These are phyloP conservation scores for Oreochromis spilurus DNA, from an alignment of 2,113 vertebrate species.

Conservation along the genomic window DNA sequence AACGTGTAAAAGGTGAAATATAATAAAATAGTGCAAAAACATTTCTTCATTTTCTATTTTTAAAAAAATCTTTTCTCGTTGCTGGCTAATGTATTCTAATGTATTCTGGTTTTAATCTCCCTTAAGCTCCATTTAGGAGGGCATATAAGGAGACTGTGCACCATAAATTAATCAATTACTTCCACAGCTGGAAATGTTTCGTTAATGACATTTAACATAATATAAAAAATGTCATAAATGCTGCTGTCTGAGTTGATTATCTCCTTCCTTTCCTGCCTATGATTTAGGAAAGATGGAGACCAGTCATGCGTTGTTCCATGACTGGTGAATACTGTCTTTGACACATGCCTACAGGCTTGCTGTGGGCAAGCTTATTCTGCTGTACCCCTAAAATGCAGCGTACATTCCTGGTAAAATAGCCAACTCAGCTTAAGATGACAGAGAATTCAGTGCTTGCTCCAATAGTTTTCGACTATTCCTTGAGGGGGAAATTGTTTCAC, in stretches of 20 bases:
- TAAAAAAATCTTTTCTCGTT: rapidly evolving
- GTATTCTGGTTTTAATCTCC: background rate
- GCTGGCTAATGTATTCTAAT: background rate
- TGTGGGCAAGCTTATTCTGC: background rate
- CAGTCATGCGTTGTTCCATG: rapidly evolving
- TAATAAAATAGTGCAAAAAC: rapidly evolving
- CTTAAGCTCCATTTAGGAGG: background rate
- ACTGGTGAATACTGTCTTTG: background rate
- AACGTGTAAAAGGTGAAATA: rapidly evolving
- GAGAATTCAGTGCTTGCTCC: too few relatives aligned
- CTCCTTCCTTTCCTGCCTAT: rapidly evolving
- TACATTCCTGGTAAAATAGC: background rate
- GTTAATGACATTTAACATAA: background rate
- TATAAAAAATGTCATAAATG: background rate
- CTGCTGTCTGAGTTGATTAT: background rate
- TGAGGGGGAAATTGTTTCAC: background rate
- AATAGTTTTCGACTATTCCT: background rate
- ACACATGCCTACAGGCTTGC: rapidly evolving
- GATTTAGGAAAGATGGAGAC: rapidly evolving
- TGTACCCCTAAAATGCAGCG: background rate
- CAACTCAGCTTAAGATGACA: background rate
- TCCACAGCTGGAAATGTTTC: background rate
- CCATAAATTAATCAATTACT: background rate
- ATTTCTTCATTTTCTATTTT: background rate
- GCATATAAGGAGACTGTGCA: background rate